Evolutionary conservation across 2,113 vertebrate species (phyloP).

Genomic region (Genyomyrus donnyi): DNA sequence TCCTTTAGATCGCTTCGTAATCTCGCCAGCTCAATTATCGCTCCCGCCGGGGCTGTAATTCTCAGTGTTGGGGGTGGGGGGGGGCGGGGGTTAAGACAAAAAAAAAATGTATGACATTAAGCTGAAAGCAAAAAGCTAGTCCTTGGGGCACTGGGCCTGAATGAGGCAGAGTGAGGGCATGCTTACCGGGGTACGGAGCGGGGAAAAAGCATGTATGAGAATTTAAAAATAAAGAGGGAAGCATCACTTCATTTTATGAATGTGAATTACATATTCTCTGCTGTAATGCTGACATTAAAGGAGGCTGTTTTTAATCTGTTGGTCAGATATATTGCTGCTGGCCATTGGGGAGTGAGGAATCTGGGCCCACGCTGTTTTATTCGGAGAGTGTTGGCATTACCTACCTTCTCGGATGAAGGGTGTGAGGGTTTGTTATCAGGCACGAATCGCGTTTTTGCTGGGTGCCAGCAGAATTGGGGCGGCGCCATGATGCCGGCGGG

Average conservation of each 20-base stretch:
- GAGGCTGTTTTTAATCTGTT: slow-evolving; percentile 51
- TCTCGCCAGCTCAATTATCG: slow-evolving; percentile 46
- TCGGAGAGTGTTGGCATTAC: slow-evolving; percentile 41
- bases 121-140: slow-evolving; percentile 36
- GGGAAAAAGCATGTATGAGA: slow-evolving; percentile 28
- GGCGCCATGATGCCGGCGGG: slow-evolving; percentile 28
- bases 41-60: slow-evolving; percentile 47
- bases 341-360: slow-evolving; percentile 38
- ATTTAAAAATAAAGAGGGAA: slow-evolving; percentile 26
- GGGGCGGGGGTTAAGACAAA: slow-evolving; percentile 25
- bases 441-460: slow-evolving; percentile 49
- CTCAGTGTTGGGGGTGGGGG: slow-evolving; percentile 33
- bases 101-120: slow-evolving; percentile 45
- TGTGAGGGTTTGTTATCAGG: slow-evolving; percentile 51
- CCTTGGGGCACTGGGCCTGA: slow-evolving; percentile 44
- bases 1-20: slow-evolving; percentile 45
- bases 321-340: slow-evolving; percentile 43
- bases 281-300: slow-evolving; percentile 52
- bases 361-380: slow-evolving; percentile 2
- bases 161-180: slow-evolving; percentile 40
- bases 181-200: background rate
- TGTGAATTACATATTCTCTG: slow-evolving; percentile 52
- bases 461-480: slow-evolving; percentile 45
- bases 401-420: slow-evolving; percentile 30
- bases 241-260: slow-evolving; percentile 54